phyloP scores from a whole-genome alignment of 2,888 invertebrate genomes.

The Acanthosepion lycidas region DNA sequence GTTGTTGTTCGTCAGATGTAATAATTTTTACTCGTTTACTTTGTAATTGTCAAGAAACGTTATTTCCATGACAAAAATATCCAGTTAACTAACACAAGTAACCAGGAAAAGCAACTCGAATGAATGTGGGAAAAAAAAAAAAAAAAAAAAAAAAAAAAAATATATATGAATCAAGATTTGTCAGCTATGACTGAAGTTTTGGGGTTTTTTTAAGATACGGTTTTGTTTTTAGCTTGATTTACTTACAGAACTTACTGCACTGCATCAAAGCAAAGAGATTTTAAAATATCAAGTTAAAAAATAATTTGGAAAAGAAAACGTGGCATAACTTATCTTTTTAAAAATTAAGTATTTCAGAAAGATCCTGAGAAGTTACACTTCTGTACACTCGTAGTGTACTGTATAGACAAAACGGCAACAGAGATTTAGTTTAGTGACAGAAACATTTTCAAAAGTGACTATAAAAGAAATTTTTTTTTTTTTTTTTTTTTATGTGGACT shows the following conservation, averaged over 20 bases:
- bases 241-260: background rate
- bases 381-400: too few species aligned
- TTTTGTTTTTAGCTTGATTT: background rate
- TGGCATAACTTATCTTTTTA: background rate
- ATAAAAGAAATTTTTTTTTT: background rate
- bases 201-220: too few species aligned
- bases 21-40: background rate
- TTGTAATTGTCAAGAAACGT: background rate
- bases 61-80: background rate
- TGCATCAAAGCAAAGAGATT: background rate
- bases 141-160: too few species aligned
- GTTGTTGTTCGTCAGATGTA: background rate
- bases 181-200: too few species aligned
- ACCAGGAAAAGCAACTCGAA: background rate
- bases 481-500: background rate
- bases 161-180: too few species aligned
- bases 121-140: background rate
- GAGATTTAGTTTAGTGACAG: too few species aligned
- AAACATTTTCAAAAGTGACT: background rate
- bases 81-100: background rate
- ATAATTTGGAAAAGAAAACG: background rate
- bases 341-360: background rate
- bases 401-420: too few species aligned
- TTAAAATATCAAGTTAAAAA: background rate
- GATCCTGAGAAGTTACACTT: background rate